phyloP scores from a whole-genome alignment of 2,113 vertebrate genomes.

The Hepsetus odoe region DNA sequence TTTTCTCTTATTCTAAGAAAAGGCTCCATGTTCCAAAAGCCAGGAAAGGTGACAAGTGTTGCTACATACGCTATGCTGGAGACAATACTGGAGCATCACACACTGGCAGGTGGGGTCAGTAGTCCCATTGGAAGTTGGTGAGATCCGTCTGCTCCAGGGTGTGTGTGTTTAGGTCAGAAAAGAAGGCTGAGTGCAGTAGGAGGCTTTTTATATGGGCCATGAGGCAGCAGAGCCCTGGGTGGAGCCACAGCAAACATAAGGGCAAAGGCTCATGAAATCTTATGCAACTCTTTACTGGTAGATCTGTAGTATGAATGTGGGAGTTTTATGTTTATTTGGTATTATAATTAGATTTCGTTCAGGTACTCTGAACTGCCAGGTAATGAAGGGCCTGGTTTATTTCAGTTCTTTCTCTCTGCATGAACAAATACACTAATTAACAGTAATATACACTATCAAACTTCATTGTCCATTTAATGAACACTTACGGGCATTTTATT shows the following conservation, averaged over 20 bases:
- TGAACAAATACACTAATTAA: too few species aligned
- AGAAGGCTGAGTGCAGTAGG: neutral
- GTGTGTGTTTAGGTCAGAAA: neutral
- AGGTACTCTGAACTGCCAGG: neutral
- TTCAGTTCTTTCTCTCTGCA: too few species aligned
- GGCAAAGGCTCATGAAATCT: constrained; percentile 1
- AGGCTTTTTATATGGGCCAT: neutral
- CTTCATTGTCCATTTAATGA: too few species aligned
- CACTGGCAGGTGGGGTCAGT: neutral
- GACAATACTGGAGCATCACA: neutral
- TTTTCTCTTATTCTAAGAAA: neutral
- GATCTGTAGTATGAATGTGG: neutral
- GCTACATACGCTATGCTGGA: neutral
- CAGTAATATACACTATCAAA: too few species aligned
- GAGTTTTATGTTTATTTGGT: neutral
- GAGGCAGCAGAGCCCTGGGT: neutral
- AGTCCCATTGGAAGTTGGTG: neutral
- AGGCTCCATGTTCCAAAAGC: constrained; percentile 32
- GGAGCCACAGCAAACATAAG: neutral
- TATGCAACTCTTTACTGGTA: neutral
- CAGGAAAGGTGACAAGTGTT: neutral
- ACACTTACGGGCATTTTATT: too few species aligned
- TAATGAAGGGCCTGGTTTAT: neutral
- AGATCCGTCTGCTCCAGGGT: neutral
- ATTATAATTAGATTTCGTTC: neutral